A percentile compares a stretch with the other conserved stretches of the same genome.
Evolutionary conservation across 1,140 invertebrate genomes (phyloP).

Genomic region (fruit fly (Drosophila melanogaster)): DNA sequence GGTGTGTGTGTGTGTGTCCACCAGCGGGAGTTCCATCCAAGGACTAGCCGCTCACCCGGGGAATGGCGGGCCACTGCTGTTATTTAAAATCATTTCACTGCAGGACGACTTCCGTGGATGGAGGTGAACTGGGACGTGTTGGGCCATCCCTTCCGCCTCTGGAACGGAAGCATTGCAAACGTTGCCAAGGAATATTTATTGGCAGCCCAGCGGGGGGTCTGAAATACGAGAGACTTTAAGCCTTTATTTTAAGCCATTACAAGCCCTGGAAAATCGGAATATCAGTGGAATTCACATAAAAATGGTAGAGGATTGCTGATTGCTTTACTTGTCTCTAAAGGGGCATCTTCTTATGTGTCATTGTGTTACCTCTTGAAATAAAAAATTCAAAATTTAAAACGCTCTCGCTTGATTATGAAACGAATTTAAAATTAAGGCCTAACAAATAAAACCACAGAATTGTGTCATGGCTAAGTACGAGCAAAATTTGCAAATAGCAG

Average conservation of each 20-base stretch:
- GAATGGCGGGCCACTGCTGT: constrained; percentile 18
- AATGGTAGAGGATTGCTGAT: not conserved
- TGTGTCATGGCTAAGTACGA: not conserved
- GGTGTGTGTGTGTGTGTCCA: constrained; percentile 18
- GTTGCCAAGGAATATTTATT: constrained; percentile 61
- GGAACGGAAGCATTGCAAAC: constrained; percentile 57
- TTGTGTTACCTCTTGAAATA: too few species aligned
- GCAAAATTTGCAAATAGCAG: not conserved
- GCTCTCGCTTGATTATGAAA: not conserved
- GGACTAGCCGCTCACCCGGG: constrained; percentile 5
- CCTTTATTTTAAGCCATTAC: not conserved
- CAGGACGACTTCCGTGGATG: constrained; percentile 6
- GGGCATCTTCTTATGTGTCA: too few species aligned
- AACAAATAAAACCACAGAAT: constrained; percentile 8
- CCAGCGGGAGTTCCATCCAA: not conserved
- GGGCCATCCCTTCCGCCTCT: constrained; percentile 37
- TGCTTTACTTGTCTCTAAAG: too few species aligned
- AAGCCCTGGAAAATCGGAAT: not conserved
- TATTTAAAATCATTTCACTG: constrained; percentile 51
- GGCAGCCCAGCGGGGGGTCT: constrained; percentile 26
- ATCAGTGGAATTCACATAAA: not conserved
- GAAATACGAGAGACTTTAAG: constrained; percentile 1
- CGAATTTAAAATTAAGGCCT: not conserved
- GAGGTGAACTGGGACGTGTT: constrained; percentile 9
- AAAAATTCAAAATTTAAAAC: too few species aligned